A percentile compares a stretch with the other conserved stretches of the same genome.
Conservation (phyloP, 1,140 invertebrate species). For the Papilio dardanus region DNA sequence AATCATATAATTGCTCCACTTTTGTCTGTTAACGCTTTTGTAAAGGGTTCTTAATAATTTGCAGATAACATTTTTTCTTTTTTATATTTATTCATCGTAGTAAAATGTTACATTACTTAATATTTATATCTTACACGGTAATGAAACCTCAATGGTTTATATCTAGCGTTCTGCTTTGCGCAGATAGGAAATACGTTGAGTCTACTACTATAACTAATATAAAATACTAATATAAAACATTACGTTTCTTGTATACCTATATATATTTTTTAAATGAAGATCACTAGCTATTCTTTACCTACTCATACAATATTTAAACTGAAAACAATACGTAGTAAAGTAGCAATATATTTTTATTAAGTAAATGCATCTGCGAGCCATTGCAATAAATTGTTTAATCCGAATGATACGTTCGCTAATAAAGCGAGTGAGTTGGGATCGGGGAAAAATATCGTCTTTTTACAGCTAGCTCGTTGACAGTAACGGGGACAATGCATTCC, state of each 20-base stretch:
- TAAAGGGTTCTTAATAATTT: background rate
- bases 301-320: background rate
- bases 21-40: background rate
- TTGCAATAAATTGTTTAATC: conserved; percentile 21
- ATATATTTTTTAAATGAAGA: background rate
- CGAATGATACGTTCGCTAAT: conserved; percentile 20
- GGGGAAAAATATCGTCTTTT: conserved; percentile 57
- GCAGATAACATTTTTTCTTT: background rate
- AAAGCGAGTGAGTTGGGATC: conserved; percentile 9
- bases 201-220: too few species aligned
- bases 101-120: too few species aligned
- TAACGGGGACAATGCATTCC: conserved; percentile 78
- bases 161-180: too few species aligned
- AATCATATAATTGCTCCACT: conserved; percentile 12
- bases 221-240: too few species aligned
- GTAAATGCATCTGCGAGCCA: conserved; percentile 9
- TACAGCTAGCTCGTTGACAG: conserved; percentile 61
- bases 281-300: background rate
- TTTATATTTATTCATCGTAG: background rate
- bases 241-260: background rate
- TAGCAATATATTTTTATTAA: background rate
- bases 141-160: too few species aligned
- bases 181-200: too few species aligned
- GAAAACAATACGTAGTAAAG: background rate
- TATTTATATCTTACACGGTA: too few species aligned